Conservation (phyloP, 2,113 vertebrate genomes). For the Emberiza fucata region DNA sequence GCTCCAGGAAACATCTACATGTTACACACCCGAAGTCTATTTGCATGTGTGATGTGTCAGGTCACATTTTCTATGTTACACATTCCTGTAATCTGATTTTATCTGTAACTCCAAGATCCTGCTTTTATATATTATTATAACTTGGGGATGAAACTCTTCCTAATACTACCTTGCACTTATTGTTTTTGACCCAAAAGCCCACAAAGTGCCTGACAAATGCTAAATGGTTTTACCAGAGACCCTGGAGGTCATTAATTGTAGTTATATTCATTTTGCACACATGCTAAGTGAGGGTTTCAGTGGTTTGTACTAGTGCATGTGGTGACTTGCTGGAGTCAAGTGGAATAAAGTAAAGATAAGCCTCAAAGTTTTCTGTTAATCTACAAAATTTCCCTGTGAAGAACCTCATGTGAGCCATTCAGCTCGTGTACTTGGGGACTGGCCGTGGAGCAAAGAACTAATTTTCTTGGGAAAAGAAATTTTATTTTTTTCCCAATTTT, state of each 20-base stretch:
- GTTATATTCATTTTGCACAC: constrained; percentile 16
- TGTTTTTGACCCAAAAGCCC: constrained; percentile 31
- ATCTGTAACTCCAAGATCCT: background rate
- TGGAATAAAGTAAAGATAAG: background rate
- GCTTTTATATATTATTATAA: constrained; percentile 10
- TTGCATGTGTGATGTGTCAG: background rate
- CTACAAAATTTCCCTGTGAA: background rate
- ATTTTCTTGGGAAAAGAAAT: background rate
- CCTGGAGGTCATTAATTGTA: constrained; percentile 29
- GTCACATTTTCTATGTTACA: background rate
- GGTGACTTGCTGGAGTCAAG: background rate
- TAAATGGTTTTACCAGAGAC: constrained; percentile 38
- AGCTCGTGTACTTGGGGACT: background rate
- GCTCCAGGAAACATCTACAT: background rate
- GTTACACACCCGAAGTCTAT: background rate
- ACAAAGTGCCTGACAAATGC: constrained; percentile 26
- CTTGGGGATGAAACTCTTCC: constrained; percentile 15
- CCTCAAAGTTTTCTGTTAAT: background rate
- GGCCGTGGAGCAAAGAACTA: background rate
- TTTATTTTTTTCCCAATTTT: background rate
- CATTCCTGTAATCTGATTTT: background rate
- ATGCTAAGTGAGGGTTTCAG: constrained; percentile 42
- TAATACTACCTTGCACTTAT: constrained; percentile 31
- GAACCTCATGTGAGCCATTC: background rate
- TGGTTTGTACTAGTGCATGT: background rate